Conservation (phyloP, 2,113 vertebrate species). For the Chitala chitala region DNA sequence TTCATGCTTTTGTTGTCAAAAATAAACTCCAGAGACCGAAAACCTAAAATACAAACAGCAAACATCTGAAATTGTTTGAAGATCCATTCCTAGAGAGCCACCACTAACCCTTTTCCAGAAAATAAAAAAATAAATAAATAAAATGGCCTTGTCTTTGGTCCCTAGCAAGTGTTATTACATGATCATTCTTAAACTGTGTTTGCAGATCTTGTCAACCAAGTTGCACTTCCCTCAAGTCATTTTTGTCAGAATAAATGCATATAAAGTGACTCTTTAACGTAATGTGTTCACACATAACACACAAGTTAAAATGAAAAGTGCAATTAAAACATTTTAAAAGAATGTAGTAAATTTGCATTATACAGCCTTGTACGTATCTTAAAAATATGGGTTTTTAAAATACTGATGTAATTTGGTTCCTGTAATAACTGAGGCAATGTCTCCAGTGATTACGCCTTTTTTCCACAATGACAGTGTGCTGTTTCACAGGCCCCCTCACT, state of each 20-base stretch:
- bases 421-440: no score
- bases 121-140: neutral
- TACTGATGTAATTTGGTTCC: no score
- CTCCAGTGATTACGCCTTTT: no score
- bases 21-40: neutral
- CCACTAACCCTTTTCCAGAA: neutral
- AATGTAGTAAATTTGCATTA: neutral
- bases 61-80: no score
- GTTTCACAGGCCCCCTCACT: no score
- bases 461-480: no score
- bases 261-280: neutral
- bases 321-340: no score
- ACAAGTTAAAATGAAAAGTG: no score
- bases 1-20: neutral
- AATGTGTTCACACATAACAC: no score
- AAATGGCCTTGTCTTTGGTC: conserved; percentile 9
- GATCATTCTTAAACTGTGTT: neutral
- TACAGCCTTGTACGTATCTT: neutral
- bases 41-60: neutral
- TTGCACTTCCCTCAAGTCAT: neutral
- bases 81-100: neutral
- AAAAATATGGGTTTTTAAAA: no score
- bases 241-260: neutral
- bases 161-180: neutral
- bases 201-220: neutral